phyloP scores from a whole-genome alignment of 2,797 vertebrate species.

The Geotrypetes seraphini region DNA sequence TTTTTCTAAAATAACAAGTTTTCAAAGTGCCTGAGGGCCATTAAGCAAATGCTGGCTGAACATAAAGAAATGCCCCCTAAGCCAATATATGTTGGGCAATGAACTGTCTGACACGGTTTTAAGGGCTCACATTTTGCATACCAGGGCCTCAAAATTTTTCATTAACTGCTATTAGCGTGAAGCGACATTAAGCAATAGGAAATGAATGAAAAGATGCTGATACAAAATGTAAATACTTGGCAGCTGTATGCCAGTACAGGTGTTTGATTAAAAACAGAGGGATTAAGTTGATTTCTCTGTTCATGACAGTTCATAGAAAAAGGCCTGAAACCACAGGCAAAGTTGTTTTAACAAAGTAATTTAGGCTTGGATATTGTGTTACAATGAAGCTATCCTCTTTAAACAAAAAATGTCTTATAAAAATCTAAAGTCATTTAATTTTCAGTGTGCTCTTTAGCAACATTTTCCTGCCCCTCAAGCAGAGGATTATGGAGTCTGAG shows the following conservation, averaged over 20 bases:
- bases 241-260: too few relatives aligned
- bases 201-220: constrained; percentile 19
- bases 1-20: constrained; percentile 48
- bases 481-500: constrained; percentile 14
- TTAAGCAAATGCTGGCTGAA: constrained; percentile 2
- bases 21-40: constrained; percentile 25
- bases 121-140: constrained; percentile 19
- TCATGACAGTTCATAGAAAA: constrained; percentile 9
- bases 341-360: constrained; percentile 7
- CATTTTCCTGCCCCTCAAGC: constrained; percentile 12
- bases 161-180: constrained; percentile 21
- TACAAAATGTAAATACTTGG: too few relatives aligned
- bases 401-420: constrained; percentile 1
- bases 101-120: constrained; percentile 28
- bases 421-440: constrained; percentile 23
- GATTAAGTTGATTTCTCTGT: constrained; percentile 14
- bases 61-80: constrained; percentile 15
- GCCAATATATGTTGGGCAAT: constrained; percentile 9
- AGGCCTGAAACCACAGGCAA: constrained; percentile 18
- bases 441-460: constrained; percentile 4
- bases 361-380: constrained; percentile 12
- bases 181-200: constrained; percentile 7
- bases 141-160: constrained; percentile 16
- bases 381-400: constrained; percentile 13
- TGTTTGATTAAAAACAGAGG: constrained; percentile 20